phyloP scores from a whole-genome alignment of 2,888 invertebrate species.

The Pelosia muscerda region DNA sequence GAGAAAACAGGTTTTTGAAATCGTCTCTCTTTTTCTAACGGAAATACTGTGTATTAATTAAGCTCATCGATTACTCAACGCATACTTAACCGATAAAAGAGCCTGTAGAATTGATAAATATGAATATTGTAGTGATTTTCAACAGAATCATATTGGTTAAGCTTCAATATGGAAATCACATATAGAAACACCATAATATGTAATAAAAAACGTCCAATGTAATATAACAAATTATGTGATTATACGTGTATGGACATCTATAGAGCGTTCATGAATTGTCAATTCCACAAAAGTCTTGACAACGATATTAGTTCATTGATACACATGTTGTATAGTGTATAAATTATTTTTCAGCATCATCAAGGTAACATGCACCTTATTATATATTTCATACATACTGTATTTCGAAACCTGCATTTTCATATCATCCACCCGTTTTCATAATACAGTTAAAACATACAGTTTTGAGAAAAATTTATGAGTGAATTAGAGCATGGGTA shows the following conservation, averaged over 20 bases:
- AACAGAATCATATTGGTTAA: slow-evolving; percentile 32
- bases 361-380: too few relatives aligned
- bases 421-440: too few relatives aligned
- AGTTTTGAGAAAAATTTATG: too few relatives aligned
- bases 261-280: background rate
- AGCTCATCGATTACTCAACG: slow-evolving; percentile 73
- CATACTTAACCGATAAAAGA: slow-evolving; percentile 52
- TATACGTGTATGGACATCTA: background rate
- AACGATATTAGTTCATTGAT: background rate
- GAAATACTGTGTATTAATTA: slow-evolving; percentile 77
- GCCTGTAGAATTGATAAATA: slow-evolving; percentile 50
- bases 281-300: background rate
- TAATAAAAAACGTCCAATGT: slow-evolving; percentile 26
- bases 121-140: slow-evolving; percentile 48
- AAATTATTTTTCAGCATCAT: too few relatives aligned
- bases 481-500: too few relatives aligned
- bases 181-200: slow-evolving; percentile 18
- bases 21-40: slow-evolving; percentile 78
- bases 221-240: background rate
- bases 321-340: too few relatives aligned
- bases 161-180: slow-evolving; percentile 24
- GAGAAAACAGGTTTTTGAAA: slow-evolving; percentile 68
- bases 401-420: too few relatives aligned
- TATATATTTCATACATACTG: too few relatives aligned
- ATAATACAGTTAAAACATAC: too few relatives aligned